Evolutionary conservation across 2,113 vertebrate genomes (phyloP).

Genomic region (Ibidorhyncha struthersii): DNA sequence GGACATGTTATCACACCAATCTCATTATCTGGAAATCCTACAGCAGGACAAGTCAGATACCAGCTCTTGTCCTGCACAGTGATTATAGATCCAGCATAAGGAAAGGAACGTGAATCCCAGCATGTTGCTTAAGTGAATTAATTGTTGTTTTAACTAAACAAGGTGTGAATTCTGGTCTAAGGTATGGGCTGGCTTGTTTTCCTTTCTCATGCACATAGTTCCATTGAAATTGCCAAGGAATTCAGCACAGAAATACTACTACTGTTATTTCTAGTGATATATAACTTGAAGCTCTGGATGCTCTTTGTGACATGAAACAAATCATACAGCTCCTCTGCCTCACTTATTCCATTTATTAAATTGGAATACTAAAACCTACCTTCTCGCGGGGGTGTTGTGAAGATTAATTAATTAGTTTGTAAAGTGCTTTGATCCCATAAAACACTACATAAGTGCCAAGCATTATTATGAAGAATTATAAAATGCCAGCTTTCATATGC

Average conservation of each 20-base stretch:
- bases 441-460: background rate
- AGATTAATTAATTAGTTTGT: constrained; percentile 43
- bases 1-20: too few species aligned
- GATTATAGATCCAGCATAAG: background rate
- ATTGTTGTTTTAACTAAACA: background rate
- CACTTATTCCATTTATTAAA: background rate
- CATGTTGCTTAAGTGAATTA: rapidly evolving
- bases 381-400: background rate
- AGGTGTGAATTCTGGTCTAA: background rate
- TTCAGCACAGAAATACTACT: background rate
- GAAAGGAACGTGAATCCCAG: background rate
- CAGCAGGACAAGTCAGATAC: background rate
- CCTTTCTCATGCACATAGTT: background rate
- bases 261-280: background rate
- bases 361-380: background rate
- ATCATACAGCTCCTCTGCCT: background rate
- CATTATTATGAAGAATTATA: constrained; percentile 19
- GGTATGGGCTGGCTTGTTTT: background rate
- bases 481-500: background rate
- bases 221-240: background rate
- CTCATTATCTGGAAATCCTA: background rate
- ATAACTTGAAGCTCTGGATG: background rate
- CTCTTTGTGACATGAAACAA: background rate
- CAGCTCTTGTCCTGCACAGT: background rate
- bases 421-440: constrained; percentile 25